These are phyloP conservation scores for Neocloeon triangulifer DNA, from an alignment of 1,140 invertebrate species.

Conservation along the genomic window DNA sequence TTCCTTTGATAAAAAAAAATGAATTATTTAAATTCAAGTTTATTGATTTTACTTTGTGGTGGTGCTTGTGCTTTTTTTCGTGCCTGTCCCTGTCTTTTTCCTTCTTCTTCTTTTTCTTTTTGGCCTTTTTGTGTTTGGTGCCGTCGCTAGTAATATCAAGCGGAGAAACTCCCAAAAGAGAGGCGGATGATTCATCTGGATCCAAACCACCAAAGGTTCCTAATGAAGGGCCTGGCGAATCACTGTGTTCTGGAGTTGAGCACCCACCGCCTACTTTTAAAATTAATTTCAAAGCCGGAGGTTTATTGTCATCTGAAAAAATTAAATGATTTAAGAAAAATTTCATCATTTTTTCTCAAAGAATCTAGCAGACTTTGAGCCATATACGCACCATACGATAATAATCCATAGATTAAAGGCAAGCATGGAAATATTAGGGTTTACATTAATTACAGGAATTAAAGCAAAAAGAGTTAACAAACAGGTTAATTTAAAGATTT, in stretches of 20 bases:
- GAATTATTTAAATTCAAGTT: constrained; percentile 2
- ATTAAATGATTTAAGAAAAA: neutral
- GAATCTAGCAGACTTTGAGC: neutral
- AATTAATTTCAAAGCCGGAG: constrained; percentile 45
- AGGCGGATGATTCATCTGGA: neutral
- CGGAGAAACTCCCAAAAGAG: neutral
- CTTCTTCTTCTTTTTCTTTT: constrained; percentile 58
- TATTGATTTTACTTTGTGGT: constrained; percentile 37
- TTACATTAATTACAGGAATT: no score
- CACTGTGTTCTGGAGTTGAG: constrained; percentile 42
- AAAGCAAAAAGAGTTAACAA: no score
- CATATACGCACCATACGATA: no score
- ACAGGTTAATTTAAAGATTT: neutral
- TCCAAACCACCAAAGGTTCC: neutral
- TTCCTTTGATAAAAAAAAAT: constrained; percentile 10
- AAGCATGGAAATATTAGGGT: no score
- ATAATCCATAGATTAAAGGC: no score
- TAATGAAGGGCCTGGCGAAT: constrained; percentile 19
- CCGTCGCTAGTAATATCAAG: neutral
- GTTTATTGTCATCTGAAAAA: constrained; percentile 22
- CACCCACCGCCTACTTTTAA: constrained; percentile 52
- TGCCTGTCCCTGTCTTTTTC: constrained; percentile 32
- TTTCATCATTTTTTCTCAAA: neutral
- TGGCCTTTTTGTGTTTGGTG: constrained; percentile 35
- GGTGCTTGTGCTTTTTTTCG: constrained; percentile 36